Conservation (phyloP, 2,113 vertebrate species). For the Nycticryphes semicollaris region DNA sequence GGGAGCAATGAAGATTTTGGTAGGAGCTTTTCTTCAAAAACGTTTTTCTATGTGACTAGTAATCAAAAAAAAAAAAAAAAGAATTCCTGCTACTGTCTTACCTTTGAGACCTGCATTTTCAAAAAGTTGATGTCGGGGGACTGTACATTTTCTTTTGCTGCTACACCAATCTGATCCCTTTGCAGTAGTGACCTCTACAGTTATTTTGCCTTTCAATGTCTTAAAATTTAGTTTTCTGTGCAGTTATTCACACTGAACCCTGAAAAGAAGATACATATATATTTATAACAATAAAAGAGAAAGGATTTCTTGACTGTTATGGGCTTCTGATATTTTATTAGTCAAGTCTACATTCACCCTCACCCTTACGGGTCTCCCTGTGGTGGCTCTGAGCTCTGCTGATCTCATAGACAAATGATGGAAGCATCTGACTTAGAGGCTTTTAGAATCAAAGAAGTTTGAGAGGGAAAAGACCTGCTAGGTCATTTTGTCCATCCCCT, state of each 20-base stretch:
- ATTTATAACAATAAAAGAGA: conserved; percentile 39
- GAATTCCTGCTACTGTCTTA: neutral
- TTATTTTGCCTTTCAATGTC: conserved; percentile 20
- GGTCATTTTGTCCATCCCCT: conserved; percentile 65
- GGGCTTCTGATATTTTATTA: conserved; percentile 51
- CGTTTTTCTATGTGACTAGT: neutral
- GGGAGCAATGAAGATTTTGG: neutral
- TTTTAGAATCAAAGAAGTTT: conserved; percentile 61
- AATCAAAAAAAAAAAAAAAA: neutral
- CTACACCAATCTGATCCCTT: neutral
- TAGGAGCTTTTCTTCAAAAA: neutral
- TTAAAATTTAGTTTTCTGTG: conserved; percentile 48
- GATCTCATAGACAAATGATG: conserved; percentile 47
- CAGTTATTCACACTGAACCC: neutral
- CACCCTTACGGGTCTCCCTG: conserved; percentile 16
- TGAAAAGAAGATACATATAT: conserved; percentile 24
- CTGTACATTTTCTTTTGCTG: conserved; percentile 2
- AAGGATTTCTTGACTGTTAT: conserved; percentile 24
- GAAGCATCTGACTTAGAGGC: conserved; percentile 54
- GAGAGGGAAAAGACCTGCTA: conserved; percentile 42
- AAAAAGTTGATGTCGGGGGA: neutral
- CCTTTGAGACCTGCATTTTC: neutral
- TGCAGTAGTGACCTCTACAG: neutral
- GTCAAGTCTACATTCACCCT: conserved; percentile 22
- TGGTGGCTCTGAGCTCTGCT: conserved; percentile 33